These are phyloP conservation scores for Pyrocoelia pectoralis DNA, from an alignment of 2,888 invertebrate genomes.

Conservation along the genomic window DNA sequence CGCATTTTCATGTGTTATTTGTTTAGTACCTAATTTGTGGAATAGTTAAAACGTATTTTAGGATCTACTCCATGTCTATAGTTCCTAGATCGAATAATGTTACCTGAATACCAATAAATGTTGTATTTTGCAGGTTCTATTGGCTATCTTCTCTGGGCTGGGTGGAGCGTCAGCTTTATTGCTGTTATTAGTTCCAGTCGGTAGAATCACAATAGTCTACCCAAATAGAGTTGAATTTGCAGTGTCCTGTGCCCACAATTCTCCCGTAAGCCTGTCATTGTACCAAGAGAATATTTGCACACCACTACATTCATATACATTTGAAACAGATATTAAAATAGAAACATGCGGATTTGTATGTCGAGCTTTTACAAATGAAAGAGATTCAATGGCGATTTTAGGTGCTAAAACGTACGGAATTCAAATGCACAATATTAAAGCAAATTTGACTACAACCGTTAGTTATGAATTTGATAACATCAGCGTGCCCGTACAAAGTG, in stretches of 20 bases:
- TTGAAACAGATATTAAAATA: slow-evolving; percentile 61
- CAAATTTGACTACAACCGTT: slow-evolving; percentile 54
- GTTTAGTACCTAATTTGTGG: no score
- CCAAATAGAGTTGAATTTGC: slow-evolving; percentile 69
- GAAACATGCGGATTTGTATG: slow-evolving; percentile 70
- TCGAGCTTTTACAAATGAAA: slow-evolving; percentile 59
- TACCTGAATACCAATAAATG: no score
- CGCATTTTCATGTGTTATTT: no score
- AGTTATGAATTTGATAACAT: slow-evolving; percentile 54
- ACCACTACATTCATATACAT: slow-evolving; percentile 53
- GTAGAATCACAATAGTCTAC: slow-evolving; percentile 71
- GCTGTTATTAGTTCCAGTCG: slow-evolving; percentile 75
- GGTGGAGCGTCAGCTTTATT: slow-evolving; percentile 74
- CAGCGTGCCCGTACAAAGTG: slow-evolving; percentile 41
- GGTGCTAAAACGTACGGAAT: slow-evolving; percentile 66
- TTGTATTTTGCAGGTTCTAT: slow-evolving; percentile 64
- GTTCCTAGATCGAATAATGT: no score
- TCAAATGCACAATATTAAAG: slow-evolving; percentile 59
- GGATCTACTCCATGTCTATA: no score
- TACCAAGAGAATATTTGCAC: slow-evolving; percentile 63
- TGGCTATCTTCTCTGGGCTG: slow-evolving; percentile 72
- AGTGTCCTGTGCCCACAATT: slow-evolving; percentile 60
- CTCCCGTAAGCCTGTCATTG: slow-evolving; percentile 53
- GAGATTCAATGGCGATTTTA: slow-evolving; percentile 61
- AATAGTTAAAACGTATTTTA: no score